Conservation (phyloP, 2,797 vertebrate species). For the Chaetophractus vellerosus region DNA sequence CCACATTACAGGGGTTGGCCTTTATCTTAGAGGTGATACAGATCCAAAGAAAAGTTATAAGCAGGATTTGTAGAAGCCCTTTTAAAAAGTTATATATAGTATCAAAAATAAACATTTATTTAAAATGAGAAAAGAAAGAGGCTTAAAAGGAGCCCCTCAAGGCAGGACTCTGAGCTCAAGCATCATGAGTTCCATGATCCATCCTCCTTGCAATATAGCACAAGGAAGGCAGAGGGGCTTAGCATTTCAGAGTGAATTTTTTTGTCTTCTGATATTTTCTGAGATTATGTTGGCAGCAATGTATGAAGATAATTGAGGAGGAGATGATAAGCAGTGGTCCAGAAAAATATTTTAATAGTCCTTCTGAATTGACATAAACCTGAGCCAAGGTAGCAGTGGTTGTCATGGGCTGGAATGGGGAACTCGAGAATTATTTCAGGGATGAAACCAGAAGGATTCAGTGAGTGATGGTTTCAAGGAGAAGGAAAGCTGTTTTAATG, state of each 20-base stretch:
- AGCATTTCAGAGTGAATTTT: not conserved
- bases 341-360: not conserved
- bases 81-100: not conserved
- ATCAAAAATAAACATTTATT: not conserved
- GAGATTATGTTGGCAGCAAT: not conserved
- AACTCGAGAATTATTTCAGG: not conserved
- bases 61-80: fast-evolving
- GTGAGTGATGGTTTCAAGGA: not conserved
- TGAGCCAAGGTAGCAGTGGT: not conserved
- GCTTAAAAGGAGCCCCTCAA: not conserved
- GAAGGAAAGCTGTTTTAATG: not conserved
- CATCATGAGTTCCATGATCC: not conserved
- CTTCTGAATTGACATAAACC: not conserved
- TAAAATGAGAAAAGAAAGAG: not conserved
- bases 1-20: not conserved
- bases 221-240: not conserved
- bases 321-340: fast-evolving
- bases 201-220: not conserved
- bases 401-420: not conserved
- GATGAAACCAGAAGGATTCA: not conserved
- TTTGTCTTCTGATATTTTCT: not conserved
- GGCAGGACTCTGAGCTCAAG: not conserved
- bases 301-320: not conserved
- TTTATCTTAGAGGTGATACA: not conserved
- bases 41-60: not conserved